These are phyloP conservation scores for Dicranocentrus wangi DNA, from an alignment of 2,888 invertebrate species.

Conservation along the genomic window DNA sequence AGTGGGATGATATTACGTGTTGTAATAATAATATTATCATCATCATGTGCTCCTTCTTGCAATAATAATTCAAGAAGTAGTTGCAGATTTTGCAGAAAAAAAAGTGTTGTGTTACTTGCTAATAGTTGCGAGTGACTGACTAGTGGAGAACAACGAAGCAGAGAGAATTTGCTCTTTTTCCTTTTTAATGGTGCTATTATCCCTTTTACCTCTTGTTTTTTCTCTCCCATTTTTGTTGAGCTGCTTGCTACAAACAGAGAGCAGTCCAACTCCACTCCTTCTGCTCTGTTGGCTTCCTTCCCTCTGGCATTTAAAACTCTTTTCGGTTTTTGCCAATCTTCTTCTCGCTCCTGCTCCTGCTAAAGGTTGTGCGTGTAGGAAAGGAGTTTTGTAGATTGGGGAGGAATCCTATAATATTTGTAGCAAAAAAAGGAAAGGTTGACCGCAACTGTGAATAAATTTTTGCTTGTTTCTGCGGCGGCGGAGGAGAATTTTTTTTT, in stretches of 20 bases:
- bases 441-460: neutral
- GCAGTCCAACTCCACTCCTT: constrained; percentile 20
- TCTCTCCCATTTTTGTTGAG: too few relatives aligned
- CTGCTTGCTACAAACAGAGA: too few relatives aligned
- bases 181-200: constrained; percentile 11
- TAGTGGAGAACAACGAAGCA: constrained; percentile 9
- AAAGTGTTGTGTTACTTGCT: constrained; percentile 6
- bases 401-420: neutral
- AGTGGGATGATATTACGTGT: too few relatives aligned
- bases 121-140: neutral
- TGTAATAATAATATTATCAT: constrained; percentile 6
- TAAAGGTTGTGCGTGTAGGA: neutral
- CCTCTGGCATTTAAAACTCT: constrained; percentile 24
- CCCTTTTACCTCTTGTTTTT: neutral
- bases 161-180: constrained; percentile 16
- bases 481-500: too few relatives aligned
- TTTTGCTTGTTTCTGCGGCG: too few relatives aligned
- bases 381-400: too few relatives aligned
- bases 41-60: neutral
- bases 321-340: neutral
- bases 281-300: constrained; percentile 46
- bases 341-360: neutral
- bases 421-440: neutral
- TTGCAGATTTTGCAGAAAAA: neutral
- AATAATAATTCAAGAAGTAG: neutral